Evolutionary conservation across 2,888 invertebrate genomes (phyloP).

Genomic region (Spialia ferax): DNA sequence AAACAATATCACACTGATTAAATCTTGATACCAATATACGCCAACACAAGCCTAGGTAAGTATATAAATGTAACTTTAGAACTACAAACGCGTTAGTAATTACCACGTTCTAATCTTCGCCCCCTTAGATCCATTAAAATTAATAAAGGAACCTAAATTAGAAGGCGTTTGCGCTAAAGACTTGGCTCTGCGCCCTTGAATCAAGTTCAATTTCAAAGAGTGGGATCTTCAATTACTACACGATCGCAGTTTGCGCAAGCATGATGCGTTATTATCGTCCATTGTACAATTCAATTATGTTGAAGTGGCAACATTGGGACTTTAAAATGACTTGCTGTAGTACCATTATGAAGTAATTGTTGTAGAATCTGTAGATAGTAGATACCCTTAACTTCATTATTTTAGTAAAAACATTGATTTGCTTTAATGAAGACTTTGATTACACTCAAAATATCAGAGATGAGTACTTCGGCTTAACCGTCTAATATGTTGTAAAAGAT

Average conservation of each 20-base stretch:
- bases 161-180: constrained; percentile 33
- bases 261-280: constrained; percentile 53
- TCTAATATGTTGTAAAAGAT: too few relatives aligned
- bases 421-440: too few relatives aligned
- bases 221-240: constrained; percentile 44
- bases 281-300: constrained; percentile 58
- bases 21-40: constrained; percentile 15
- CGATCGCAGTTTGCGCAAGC: constrained; percentile 34
- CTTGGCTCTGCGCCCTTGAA: constrained; percentile 41
- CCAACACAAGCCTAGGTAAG: constrained; percentile 19
- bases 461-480: too few relatives aligned
- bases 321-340: not conserved
- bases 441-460: too few relatives aligned
- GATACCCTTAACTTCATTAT: too few relatives aligned
- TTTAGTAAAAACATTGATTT: too few relatives aligned
- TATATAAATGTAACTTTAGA: constrained; percentile 26
- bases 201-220: constrained; percentile 48
- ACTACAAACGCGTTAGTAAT: constrained; percentile 34
- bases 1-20: constrained; percentile 22
- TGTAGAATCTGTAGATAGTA: too few relatives aligned
- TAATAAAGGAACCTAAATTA: constrained; percentile 35
- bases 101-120: constrained; percentile 36
- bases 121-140: constrained; percentile 34
- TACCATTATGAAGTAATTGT: too few relatives aligned
- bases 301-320: constrained; percentile 12